Evolutionary conservation across 1,140 invertebrate genomes (phyloP).

Genomic region (Andrena cerasifolii): DNA sequence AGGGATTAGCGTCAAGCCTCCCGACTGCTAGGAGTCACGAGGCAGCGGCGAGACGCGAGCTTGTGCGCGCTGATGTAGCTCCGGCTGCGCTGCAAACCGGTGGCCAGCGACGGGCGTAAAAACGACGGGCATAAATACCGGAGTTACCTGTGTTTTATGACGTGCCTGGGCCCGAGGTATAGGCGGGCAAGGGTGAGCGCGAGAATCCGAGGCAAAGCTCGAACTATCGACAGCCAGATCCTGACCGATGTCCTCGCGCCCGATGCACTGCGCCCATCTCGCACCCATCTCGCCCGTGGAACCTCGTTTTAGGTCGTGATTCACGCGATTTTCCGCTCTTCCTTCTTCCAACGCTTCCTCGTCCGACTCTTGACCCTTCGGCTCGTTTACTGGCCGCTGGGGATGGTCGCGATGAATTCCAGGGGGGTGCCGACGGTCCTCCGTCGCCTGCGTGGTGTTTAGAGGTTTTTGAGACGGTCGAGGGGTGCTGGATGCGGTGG

Average conservation of each 20-base stretch:
- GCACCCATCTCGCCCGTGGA: conserved; percentile 42
- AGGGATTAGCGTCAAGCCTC: conserved; percentile 80
- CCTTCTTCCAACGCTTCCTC: neutral
- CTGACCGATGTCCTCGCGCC: conserved; percentile 77
- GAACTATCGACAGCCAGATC: conserved; percentile 79
- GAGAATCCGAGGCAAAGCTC: conserved; percentile 69
- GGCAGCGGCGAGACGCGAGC: conserved; percentile 59
- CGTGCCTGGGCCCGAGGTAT: conserved; percentile 61
- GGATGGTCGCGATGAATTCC: neutral
- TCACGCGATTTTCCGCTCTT: conserved; percentile 30
- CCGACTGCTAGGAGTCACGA: conserved; percentile 75
- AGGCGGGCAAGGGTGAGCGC: conserved; percentile 57
- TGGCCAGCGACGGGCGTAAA: conserved; percentile 63
- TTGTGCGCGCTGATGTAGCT: conserved; percentile 43
- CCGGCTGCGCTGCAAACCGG: conserved; percentile 25
- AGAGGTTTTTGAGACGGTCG: neutral
- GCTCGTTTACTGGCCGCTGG: neutral
- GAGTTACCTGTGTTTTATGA: conserved; percentile 82
- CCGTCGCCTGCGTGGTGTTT: neutral
- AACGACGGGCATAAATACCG: conserved; percentile 79
- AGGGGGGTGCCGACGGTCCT: neutral
- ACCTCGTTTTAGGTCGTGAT: conserved; percentile 34
- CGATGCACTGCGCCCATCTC: conserved; percentile 57
- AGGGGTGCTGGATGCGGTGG: neutral
- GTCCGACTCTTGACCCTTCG: neutral